Evolutionary conservation across 1,140 invertebrate genomes (phyloP).

Genomic region (Physella acuta): DNA sequence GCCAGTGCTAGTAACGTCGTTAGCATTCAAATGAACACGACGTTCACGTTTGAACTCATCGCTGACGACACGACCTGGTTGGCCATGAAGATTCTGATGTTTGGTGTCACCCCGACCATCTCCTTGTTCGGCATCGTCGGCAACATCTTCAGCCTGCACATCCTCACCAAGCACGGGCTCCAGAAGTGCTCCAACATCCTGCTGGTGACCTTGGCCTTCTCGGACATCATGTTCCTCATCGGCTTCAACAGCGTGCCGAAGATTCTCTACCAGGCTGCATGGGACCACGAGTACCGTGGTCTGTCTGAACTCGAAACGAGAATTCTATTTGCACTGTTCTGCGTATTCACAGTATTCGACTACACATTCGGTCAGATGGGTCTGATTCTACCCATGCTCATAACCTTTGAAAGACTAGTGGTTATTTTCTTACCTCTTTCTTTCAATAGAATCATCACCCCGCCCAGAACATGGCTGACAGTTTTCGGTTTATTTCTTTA

Average conservation of each 20-base stretch:
- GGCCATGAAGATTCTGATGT: too few relatives aligned
- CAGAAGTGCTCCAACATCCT: conserved; percentile 16
- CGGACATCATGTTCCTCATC: too few relatives aligned
- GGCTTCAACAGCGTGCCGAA: too few relatives aligned
- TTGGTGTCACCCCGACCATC: neutral
- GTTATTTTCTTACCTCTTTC: conserved; percentile 10
- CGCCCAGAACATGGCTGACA: neutral
- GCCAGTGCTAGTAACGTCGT: too few relatives aligned
- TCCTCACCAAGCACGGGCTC: conserved; percentile 6
- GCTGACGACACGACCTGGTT: too few relatives aligned
- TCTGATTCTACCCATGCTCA: neutral
- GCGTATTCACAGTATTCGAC: too few relatives aligned
- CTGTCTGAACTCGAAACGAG: too few relatives aligned
- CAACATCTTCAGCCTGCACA: neutral
- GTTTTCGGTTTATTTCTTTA: neutral
- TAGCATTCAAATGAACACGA: too few relatives aligned
- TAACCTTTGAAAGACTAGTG: conserved; percentile 10
- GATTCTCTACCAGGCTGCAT: neutral
- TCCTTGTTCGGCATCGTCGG: conserved; percentile 3
- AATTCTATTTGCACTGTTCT: too few relatives aligned
- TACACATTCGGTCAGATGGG: conserved; percentile 4
- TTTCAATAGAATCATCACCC: conserved; percentile 1
- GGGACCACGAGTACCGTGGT: too few relatives aligned
- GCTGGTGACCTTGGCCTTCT: conserved; percentile 2
- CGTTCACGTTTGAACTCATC: too few relatives aligned